phyloP scores from a whole-genome alignment of 2,888 invertebrate species.

The Luperina nickerlii region DNA sequence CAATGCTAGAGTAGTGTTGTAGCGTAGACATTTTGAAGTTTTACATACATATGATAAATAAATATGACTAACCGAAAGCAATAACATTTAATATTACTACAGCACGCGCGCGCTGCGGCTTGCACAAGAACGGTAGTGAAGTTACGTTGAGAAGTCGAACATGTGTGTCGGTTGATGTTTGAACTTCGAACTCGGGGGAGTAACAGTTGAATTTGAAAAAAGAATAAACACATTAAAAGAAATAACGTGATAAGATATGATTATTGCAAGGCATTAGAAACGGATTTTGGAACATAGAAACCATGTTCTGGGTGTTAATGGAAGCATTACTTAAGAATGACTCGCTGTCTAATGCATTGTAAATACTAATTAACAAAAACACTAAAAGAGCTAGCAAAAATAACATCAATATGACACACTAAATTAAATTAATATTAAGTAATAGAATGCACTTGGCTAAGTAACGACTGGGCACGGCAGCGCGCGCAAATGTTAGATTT shows the following conservation, averaged over 20 bases:
- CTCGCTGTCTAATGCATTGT: constrained; percentile 5
- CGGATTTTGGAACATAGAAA: background rate
- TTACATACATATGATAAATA: constrained; percentile 85
- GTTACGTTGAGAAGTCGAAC: constrained; percentile 31
- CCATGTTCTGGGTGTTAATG: constrained; percentile 1
- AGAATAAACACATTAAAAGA: background rate
- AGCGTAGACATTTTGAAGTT: constrained; percentile 90
- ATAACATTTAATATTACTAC: constrained; percentile 82
- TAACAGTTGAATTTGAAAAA: constrained; percentile 1
- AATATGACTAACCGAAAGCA: constrained; percentile 88
- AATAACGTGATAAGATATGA: constrained; percentile 7
- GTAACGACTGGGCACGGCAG: constrained; percentile 76
- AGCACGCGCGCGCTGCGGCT: constrained; percentile 86
- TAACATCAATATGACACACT: constrained; percentile 52
- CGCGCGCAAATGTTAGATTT: constrained; percentile 84
- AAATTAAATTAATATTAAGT: constrained; percentile 41
- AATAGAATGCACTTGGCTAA: constrained; percentile 60
- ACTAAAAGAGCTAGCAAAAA: constrained; percentile 40
- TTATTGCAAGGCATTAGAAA: constrained; percentile 14
- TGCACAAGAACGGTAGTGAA: constrained; percentile 58
- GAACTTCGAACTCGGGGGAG: background rate
- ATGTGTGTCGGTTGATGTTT: constrained; percentile 57
- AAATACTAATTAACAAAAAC: background rate
- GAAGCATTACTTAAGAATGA: background rate
- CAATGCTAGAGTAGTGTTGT: constrained; percentile 88